Base-by-base conservation (phyloP, 1,140 invertebrate species). In the Drosophila bocki region DNA sequence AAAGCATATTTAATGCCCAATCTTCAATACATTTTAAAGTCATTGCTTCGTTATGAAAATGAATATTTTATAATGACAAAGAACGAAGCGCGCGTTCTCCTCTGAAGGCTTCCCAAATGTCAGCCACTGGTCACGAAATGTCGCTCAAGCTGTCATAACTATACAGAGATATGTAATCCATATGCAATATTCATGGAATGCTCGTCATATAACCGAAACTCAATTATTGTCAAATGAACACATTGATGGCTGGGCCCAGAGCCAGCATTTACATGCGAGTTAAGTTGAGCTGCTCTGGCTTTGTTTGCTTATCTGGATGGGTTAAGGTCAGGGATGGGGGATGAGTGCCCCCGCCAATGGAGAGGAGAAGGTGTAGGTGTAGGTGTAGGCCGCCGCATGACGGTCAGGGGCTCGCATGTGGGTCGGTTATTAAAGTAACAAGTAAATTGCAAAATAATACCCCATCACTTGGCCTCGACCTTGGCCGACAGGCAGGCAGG, bases 391-490 rank as follows among this genome's bases (percentile, higher is more conserved):
- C 13, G 13, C 17, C n/a, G 29, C n/a, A 51, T 50, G 60, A 33
- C 39, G 68, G 62, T 68, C 62, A 22, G 62, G 65, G 53, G 69
- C 22, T 72, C 37, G 70, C 70, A 74, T 74, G 70, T 74, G 68
- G 70, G 70, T 11, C 56, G 71, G 64, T 70, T 71, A 41, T 79
- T 76, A 83, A 72, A 84, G 62, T 80, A 67, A 65, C 54, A 76
- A 68, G 57, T 72, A 84, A 85, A 83, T 83, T 84, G 80, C 81
- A 51, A 44, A 65, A 80, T 67, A 83, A 71, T 77, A 44, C 37
- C 45, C 57, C 62, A n/a, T 37, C 57, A 54, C 57, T 41, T 62
- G 57, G 39, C 71, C 70, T 72, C 70, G 70, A 70, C 70, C 70
- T 74, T 74, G 70, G 45, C 35, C 37, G 9, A 3, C 44, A 44